phyloP scores from a whole-genome alignment of 23 tunicate genomes.

The Phallusia fumigata region DNA sequence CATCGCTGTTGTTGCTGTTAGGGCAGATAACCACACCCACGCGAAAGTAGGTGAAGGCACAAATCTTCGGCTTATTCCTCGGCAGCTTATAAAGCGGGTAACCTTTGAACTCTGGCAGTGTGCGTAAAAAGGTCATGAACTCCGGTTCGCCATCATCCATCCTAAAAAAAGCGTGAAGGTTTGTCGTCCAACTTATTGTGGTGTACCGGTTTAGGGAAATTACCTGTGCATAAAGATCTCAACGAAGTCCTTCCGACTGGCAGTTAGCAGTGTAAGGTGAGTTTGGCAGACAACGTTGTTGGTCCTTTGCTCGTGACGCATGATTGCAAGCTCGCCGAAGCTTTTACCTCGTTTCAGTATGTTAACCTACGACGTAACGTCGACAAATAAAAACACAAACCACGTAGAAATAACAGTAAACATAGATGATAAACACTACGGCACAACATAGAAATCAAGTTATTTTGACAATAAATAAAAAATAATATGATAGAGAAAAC shows the following conservation, averaged over 20 bases:
- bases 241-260: conserved; percentile 65
- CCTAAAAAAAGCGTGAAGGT: conserved; percentile 14
- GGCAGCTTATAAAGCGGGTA: conserved; percentile 71
- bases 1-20: conserved; percentile 60
- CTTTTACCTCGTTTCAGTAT: conserved; percentile 70
- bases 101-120: conserved; percentile 58
- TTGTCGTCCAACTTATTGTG: too few species aligned
- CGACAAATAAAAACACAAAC: too few species aligned
- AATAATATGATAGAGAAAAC: too few species aligned
- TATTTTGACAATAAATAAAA: too few species aligned
- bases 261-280: conserved; percentile 53
- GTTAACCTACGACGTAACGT: conserved; percentile 36
- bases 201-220: background rate
- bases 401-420: too few species aligned
- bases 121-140: conserved; percentile 63
- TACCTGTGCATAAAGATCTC: conserved; percentile 87
- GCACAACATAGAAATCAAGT: too few species aligned
- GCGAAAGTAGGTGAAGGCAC: conserved; percentile 86
- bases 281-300: conserved; percentile 73
- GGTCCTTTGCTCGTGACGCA: conserved; percentile 71
- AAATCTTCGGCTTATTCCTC: conserved; percentile 60
- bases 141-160: conserved; percentile 78
- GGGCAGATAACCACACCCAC: conserved; percentile 80
- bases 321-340: conserved; percentile 82
- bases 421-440: too few species aligned